Percentiles rank a stretch among this genome's conserved stretches.
Evolutionary conservation across 2,113 vertebrate species (phyloP).

Genomic region (Plotosus lineatus): DNA sequence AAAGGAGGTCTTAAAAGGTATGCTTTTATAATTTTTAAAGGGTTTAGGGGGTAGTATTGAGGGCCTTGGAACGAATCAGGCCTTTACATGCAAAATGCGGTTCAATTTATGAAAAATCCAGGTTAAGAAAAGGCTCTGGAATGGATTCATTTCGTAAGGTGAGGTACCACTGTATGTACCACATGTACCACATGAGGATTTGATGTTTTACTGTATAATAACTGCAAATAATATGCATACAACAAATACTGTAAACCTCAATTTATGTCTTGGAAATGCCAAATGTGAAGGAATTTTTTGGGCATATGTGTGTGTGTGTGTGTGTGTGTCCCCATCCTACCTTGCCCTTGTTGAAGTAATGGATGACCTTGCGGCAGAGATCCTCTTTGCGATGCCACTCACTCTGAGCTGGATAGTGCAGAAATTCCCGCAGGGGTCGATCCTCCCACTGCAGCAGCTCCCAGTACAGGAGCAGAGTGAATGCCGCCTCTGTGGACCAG

Average conservation of each 20-base stretch:
- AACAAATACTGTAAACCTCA: background rate
- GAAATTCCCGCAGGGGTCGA: constrained; percentile 88
- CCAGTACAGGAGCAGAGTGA: constrained; percentile 95
- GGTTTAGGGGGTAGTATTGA: too few species aligned
- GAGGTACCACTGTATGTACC: too few species aligned
- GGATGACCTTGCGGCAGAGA: constrained; percentile 93
- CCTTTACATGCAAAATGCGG: too few species aligned
- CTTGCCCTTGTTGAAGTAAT: constrained; percentile 99
- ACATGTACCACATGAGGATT: too few species aligned
- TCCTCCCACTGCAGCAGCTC: constrained; percentile 97
- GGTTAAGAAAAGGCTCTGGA: too few species aligned
- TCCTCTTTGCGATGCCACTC: constrained; percentile 98
- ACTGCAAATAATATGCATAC: too few species aligned
- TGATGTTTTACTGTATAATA: background rate
- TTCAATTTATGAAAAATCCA: too few species aligned
- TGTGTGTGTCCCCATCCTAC: constrained; percentile 60
- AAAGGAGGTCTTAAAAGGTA: too few species aligned
- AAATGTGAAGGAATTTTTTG: background rate
- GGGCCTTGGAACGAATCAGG: too few species aligned
- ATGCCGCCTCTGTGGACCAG: constrained; percentile 85
- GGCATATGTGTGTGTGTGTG: background rate
- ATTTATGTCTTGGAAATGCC: background rate
- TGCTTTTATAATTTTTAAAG: too few species aligned
- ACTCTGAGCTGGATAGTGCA: constrained; percentile 92
- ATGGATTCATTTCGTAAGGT: too few species aligned